Evolutionary conservation across 2,888 invertebrate genomes (phyloP).

Genomic region (Chloromyia formosa): DNA sequence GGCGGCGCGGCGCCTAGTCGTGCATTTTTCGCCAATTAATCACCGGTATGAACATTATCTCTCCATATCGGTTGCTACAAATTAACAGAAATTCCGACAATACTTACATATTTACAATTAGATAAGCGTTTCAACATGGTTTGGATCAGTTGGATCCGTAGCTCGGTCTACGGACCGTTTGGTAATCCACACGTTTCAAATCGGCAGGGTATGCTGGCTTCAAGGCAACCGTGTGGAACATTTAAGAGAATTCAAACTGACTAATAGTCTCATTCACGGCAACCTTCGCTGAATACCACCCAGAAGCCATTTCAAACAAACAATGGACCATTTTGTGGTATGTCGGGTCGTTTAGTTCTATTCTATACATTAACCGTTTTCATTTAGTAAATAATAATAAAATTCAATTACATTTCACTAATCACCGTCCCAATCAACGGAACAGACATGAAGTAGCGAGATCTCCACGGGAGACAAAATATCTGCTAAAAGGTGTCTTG

Average conservation of each 20-base stretch:
- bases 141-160: constrained; percentile 8
- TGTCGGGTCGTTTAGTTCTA: not conserved
- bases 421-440: constrained; percentile 42
- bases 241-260: constrained; percentile 37
- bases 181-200: constrained; percentile 18
- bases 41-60: constrained; percentile 39
- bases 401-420: constrained; percentile 48
- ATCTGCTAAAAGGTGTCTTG: constrained; percentile 30
- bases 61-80: constrained; percentile 25
- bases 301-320: constrained; percentile 37
- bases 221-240: constrained; percentile 39
- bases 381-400: constrained; percentile 39
- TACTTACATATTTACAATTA: constrained; percentile 18
- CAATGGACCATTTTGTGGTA: constrained; percentile 40
- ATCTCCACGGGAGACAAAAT: constrained; percentile 32
- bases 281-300: constrained; percentile 31
- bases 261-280: constrained; percentile 40
- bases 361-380: constrained; percentile 10
- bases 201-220: not conserved
- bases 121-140: constrained; percentile 14
- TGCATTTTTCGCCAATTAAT: constrained; percentile 45
- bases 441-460: constrained; percentile 21
- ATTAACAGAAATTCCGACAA: constrained; percentile 38
- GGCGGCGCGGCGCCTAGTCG: constrained; percentile 39
- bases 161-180: constrained; percentile 17